These are phyloP conservation scores for Tineola bisselliella DNA, from an alignment of 2,888 invertebrate genomes.

Conservation along the genomic window DNA sequence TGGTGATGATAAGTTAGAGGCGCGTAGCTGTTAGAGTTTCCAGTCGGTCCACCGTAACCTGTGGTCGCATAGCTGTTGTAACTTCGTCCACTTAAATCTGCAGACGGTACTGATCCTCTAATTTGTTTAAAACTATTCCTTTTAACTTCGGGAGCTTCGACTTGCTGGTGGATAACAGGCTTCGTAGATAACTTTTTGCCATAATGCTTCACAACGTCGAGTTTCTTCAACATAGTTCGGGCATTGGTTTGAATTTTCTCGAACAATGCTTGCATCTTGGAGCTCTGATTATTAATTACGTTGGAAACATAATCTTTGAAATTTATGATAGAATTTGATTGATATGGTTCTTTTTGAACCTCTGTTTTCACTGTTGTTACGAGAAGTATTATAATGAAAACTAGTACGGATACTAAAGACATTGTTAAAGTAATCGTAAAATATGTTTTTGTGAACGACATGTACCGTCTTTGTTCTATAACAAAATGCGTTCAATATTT, in stretches of 20 bases:
- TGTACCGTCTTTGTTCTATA: slow-evolving; percentile 29
- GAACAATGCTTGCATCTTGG: slow-evolving; percentile 43
- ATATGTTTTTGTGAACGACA: slow-evolving; percentile 33
- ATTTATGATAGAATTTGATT: slow-evolving; percentile 27
- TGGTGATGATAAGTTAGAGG: slow-evolving; percentile 52
- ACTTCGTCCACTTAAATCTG: slow-evolving; percentile 29
- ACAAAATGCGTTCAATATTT: background rate
- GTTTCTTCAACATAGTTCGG: slow-evolving; percentile 42
- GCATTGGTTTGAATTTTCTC: slow-evolving; percentile 52
- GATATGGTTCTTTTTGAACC: slow-evolving; percentile 24
- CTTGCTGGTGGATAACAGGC: slow-evolving; percentile 15
- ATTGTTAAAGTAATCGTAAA: slow-evolving; percentile 32
- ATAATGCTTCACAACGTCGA: slow-evolving; percentile 36
- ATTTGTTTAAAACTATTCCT: background rate
- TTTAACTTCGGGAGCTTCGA: slow-evolving; percentile 17
- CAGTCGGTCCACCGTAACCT: slow-evolving; percentile 32
- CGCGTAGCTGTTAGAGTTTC: slow-evolving; percentile 32
- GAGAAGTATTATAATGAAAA: slow-evolving; percentile 36
- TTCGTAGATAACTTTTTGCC: slow-evolving; percentile 13
- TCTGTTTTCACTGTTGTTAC: slow-evolving; percentile 36
- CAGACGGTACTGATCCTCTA: background rate
- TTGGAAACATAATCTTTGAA: slow-evolving; percentile 44
- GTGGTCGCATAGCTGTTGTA: slow-evolving; percentile 39
- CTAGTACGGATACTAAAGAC: slow-evolving; percentile 40
- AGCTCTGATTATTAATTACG: slow-evolving; percentile 50